phyloP scores from a whole-genome alignment of 2,113 vertebrate genomes.

The Callipepla squamata region DNA sequence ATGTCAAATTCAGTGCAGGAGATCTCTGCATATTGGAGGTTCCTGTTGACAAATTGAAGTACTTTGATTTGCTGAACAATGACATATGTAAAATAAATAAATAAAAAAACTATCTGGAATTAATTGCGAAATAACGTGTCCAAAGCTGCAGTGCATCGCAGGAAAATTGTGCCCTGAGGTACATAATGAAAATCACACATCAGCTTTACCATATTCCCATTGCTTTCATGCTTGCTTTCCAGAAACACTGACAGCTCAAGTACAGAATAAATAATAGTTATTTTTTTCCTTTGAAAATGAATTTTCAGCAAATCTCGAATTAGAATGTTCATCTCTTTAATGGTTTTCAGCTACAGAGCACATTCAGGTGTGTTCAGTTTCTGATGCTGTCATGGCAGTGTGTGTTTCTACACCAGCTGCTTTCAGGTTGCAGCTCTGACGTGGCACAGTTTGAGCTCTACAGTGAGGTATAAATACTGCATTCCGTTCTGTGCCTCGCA shows the following conservation, averaged over 20 bases:
- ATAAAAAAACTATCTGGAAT: neutral
- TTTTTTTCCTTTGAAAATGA: neutral
- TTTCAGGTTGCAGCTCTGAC: neutral
- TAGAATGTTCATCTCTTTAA: neutral
- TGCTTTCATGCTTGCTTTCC: neutral
- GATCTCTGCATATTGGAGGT: accelerated
- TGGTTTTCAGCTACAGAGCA: neutral
- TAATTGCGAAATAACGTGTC: neutral
- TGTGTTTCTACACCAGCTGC: neutral
- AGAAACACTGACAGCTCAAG: neutral
- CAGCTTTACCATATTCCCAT: neutral
- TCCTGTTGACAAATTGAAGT: neutral
- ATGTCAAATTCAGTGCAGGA: neutral
- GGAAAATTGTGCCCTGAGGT: constrained; percentile 6
- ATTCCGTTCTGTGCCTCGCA: neutral
- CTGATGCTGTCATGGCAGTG: neutral
- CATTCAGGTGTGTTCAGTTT: accelerated
- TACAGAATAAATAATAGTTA: neutral
- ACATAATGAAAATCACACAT: neutral
- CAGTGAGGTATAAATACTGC: neutral
- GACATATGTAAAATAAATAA: neutral
- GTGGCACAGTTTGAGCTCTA: accelerated
- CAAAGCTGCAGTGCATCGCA: neutral
- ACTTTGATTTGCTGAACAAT: neutral
- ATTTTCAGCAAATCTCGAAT: neutral